Evolutionary conservation across 2,888 invertebrate species (phyloP), one percentile per base, ranked within the genome.

Genomic region (Gortyna flavago): DNA sequence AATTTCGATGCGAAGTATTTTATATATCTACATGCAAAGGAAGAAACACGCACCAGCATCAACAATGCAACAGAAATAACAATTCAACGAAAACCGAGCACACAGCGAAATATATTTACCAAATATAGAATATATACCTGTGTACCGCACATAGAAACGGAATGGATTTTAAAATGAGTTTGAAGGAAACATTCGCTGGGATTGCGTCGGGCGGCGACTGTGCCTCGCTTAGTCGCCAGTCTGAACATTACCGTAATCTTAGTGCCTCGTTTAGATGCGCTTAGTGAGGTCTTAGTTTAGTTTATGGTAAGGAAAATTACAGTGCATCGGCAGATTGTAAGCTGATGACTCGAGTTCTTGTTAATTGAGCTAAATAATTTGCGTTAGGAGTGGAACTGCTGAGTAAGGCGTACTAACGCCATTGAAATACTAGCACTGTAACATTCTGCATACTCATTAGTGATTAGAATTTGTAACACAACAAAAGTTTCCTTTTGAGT

Each of bases 131-230:
- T 64, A 71, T 68, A 64, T 41, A 67, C 62, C 67, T 59, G 66
- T 67, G 71, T 80, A 82, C 67, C 29, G 87, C 82, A 88, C 87
- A 89, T 85, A 85, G 86, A 87, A 89, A 87, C 87, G 89, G 85
- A 91, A 92, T 91, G 90, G 88, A 90, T 91, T 91, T 90, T 89
- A 88, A 90, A 92, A 90, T 90, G 90, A 89, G 88, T 88, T 90
- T 88, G 81, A 78, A 41, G 85, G 86, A 84, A 88, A 79, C 80
- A 85, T 87, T 87, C 54, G 64, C 73, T 25, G 75, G 65, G 59
- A 79, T 78, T 57, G 79, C 71, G 54, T 35, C 72, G 41, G n/a
- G 64, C 32, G 44, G 0, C 35, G 32, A 29, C 75, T 70, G 44
- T 54, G 77, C 67, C 54, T 48, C 75, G 78, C 64, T 72, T 76